Conservation (phyloP, 2,888 invertebrate species). For the Pollenia griseotomentosa region DNA sequence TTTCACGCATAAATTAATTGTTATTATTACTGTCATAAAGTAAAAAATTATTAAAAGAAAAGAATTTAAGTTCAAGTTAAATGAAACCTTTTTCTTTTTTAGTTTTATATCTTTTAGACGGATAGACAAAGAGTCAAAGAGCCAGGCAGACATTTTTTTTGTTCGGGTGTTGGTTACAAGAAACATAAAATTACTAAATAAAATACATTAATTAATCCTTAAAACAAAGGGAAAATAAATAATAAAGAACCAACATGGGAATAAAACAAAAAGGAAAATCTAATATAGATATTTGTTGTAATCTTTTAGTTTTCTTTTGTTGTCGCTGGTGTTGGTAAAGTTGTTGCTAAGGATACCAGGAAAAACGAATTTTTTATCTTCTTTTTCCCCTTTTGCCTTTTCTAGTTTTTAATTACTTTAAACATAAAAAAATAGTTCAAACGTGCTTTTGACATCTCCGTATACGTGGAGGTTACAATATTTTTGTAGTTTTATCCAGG, state of each 20-base stretch:
- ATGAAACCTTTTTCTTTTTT: neutral
- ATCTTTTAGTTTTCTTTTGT: constrained; percentile 15
- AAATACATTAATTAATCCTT: constrained; percentile 14
- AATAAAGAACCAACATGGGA: neutral
- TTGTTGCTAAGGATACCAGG: constrained; percentile 16
- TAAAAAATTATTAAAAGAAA: constrained; percentile 7
- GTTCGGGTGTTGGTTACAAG: neutral
- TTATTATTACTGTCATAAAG: neutral
- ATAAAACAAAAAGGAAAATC: constrained; percentile 19
- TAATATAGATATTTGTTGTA: neutral
- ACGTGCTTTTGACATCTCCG: neutral
- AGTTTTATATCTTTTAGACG: no score
- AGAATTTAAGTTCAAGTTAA: constrained; percentile 17
- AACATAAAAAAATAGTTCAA: neutral
- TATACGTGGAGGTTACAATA: no score
- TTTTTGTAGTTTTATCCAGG: no score
- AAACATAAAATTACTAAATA: constrained; percentile 20
- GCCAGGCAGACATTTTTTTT: no score
- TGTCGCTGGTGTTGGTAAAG: neutral
- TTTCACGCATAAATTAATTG: constrained; percentile 19
- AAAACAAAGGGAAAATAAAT: neutral
- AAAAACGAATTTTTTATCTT: neutral
- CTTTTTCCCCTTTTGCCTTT: neutral
- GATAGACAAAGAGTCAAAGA: no score
- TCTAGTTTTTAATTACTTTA: constrained; percentile 32